These are phyloP conservation scores for Cebidichthys violaceus DNA, from an alignment of 2,113 vertebrate species.

Conservation along the genomic window DNA sequence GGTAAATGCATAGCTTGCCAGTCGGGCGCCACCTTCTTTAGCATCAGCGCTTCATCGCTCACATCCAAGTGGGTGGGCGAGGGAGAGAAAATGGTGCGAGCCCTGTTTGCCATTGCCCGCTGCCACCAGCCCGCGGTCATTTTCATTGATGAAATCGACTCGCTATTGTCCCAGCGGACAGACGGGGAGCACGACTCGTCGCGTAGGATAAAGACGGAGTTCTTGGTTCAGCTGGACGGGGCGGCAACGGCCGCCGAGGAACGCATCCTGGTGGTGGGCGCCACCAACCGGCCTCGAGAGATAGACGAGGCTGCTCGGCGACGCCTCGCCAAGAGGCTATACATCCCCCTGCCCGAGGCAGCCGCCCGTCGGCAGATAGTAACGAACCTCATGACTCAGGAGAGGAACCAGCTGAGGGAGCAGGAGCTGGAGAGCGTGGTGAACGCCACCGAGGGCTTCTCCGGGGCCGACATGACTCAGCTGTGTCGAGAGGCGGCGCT, in stretches of 20 bases:
- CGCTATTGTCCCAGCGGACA: conserved; percentile 92
- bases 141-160: conserved; percentile 98
- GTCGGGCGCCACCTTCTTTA: conserved; percentile 97
- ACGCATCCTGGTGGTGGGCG: conserved; percentile 94
- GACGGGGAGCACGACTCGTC: conserved; percentile 97
- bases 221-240: conserved; percentile 96
- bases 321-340: conserved; percentile 91
- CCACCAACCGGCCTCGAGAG: conserved; percentile 96
- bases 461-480: conserved; percentile 96
- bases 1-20: conserved; percentile 98
- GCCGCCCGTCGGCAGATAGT: conserved; percentile 91
- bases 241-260: conserved; percentile 93
- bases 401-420: conserved; percentile 85
- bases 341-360: conserved; percentile 93
- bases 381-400: conserved; percentile 86
- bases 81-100: conserved; percentile 98
- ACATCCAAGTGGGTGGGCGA: conserved; percentile 99
- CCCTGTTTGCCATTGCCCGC: conserved; percentile 91
- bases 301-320: conserved; percentile 96
- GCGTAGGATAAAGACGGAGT: conserved; percentile 96
- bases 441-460: conserved; percentile 87
- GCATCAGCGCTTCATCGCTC: conserved; percentile 96
- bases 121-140: conserved; percentile 97
- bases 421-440: conserved; percentile 88
- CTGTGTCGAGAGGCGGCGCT: conserved; percentile 95